Base-by-base conservation (phyloP, 2,113 vertebrate genomes). In the Melierax canorus region DNA sequence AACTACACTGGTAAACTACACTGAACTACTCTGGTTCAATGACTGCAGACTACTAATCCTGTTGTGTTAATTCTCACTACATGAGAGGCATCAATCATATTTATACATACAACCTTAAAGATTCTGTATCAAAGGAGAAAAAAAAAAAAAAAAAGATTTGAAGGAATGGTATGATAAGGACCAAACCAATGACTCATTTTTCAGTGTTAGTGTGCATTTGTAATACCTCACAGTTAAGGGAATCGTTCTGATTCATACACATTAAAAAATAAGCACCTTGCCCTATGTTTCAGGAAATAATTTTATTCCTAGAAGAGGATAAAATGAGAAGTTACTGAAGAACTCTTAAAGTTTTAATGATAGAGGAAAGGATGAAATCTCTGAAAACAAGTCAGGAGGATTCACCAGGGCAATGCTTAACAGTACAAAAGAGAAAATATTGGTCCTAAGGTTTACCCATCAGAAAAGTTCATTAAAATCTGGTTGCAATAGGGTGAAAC, bases 221-320 rank as follows among this genome's bases (percentile, higher is more conserved):
- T 46, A 73, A 71, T n/a, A 71, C 6, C 8, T 69, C 10, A 34
- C 18, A 30, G 21, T 51, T 78, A 66, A 71, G 76, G 27, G 36
- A 73, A 36, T 14, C 0, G 0, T 81, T 76, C 39, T 59, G 38
- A 48, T n/a, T 76, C 29, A 22, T 10, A 12, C 4, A 73, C 12
- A 55, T 59, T 56, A 68, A 68, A 83, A 84, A 39, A 7, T 26
- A 53, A 48, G 13, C 4, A 43, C 9, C 72, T 58, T 21, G 10
- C 6, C 18, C 27, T 68, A 7, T 22, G 13, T 53, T 77, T 81
- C 55, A 59, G 15, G 30, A 76, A 71, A 91, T n/a, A 39, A 45
- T 50, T 76, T 39, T 68, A 62, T 60, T 60, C 36, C 10, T 75
- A 45, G 32, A 78, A 45, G 11, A 74, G 8, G 4, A 23, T 36